Percentiles rank a stretch among this genome's conserved stretches.
Evolutionary conservation across 2,113 vertebrate species (phyloP).

Genomic region (Danionella cerebrum): DNA sequence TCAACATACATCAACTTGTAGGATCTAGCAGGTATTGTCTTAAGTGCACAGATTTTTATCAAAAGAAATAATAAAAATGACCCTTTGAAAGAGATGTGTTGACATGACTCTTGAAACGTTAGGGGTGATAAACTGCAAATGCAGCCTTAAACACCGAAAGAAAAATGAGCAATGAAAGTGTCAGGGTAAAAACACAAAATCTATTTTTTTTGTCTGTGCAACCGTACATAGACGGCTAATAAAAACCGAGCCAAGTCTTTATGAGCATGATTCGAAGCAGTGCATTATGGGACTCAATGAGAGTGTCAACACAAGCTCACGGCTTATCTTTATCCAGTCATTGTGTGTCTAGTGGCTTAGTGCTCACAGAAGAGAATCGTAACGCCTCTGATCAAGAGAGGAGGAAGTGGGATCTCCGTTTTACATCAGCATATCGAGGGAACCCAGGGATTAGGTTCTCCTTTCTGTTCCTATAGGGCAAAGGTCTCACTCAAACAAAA

Average conservation of each 20-base stretch:
- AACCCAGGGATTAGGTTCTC: constrained; percentile 20
- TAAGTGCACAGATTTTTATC: constrained; percentile 65
- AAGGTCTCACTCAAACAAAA: constrained; percentile 14
- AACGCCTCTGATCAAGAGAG: constrained; percentile 8
- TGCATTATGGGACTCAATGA: constrained; percentile 34
- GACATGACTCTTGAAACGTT: constrained; percentile 35
- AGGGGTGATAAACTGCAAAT: constrained; percentile 42
- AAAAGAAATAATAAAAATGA: constrained; percentile 62
- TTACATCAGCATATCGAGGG: constrained; percentile 4
- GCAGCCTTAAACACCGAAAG: constrained; percentile 28
- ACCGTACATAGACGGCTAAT: constrained; percentile 31
- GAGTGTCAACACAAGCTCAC: constrained; percentile 24
- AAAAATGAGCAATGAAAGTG: constrained; percentile 43
- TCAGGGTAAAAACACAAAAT: constrained; percentile 33
- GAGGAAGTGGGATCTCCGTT: neutral
- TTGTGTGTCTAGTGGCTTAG: constrained; percentile 27
- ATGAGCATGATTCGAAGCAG: constrained; percentile 22
- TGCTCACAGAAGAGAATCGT: constrained; percentile 2
- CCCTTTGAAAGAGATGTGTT: neutral
- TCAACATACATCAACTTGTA: constrained; percentile 42
- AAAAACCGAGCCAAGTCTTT: constrained; percentile 31
- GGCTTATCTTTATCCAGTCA: constrained; percentile 26
- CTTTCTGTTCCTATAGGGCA: constrained; percentile 7
- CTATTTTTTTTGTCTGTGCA: constrained; percentile 11
- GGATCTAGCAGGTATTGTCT: constrained; percentile 45